These are phyloP conservation scores for Podarcis raffonei DNA, from an alignment of 2,113 vertebrate species.

Conservation along the genomic window DNA sequence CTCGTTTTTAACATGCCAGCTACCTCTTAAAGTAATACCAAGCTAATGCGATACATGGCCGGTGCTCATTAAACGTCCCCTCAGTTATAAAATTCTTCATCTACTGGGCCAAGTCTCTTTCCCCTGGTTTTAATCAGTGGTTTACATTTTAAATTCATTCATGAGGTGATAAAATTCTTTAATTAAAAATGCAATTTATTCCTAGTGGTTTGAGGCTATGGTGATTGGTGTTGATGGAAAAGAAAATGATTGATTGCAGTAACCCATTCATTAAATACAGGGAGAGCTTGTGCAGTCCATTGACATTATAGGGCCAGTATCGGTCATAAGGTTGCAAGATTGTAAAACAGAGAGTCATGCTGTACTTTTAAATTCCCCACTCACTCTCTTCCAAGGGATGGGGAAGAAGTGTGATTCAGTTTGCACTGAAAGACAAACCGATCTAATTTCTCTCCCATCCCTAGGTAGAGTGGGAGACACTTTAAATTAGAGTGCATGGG, in stretches of 20 bases:
- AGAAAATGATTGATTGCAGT: conserved; percentile 11
- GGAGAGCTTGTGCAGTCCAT: not conserved
- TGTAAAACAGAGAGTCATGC: not conserved
- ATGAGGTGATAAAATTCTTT: conserved; percentile 57
- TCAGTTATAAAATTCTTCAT: conserved; percentile 31
- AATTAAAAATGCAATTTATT: conserved; percentile 71
- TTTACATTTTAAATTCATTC: conserved; percentile 63
- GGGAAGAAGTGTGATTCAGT: too few relatives aligned
- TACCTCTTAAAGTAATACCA: conserved; percentile 49
- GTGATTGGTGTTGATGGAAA: conserved; percentile 32
- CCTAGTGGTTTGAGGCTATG: conserved; percentile 29
- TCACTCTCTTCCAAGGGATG: not conserved
- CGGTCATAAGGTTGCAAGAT: not conserved
- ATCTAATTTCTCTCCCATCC: not conserved
- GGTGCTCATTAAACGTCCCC: conserved; percentile 48
- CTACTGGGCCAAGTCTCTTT: conserved; percentile 50
- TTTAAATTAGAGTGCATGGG: not conserved
- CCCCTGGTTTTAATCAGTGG: conserved; percentile 60
- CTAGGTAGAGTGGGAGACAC: not conserved
- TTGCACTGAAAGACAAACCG: not conserved
- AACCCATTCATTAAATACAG: conserved; percentile 41
- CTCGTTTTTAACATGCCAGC: conserved; percentile 58
- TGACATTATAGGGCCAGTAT: not conserved
- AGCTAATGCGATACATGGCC: conserved; percentile 24
- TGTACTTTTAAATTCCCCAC: not conserved